Conservation (phyloP, 2,797 vertebrate species). For the Nyctibius grandis region DNA sequence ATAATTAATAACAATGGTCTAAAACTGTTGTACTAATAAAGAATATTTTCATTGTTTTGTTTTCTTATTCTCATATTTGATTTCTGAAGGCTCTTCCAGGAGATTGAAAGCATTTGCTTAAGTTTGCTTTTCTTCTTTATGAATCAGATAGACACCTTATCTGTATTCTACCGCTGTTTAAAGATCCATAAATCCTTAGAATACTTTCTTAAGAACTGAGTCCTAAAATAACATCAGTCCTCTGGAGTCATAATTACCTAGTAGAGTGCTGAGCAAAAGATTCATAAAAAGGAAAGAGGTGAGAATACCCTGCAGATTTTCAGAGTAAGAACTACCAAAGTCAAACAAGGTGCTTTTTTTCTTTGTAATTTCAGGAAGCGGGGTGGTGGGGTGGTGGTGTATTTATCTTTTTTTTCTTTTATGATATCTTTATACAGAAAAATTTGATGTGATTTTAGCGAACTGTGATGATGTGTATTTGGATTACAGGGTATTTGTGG, state of each 20-base stretch:
- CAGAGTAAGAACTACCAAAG: not conserved
- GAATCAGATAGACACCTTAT: not conserved
- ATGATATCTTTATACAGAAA: not conserved
- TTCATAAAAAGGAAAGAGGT: not conserved
- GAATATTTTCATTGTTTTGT: not conserved
- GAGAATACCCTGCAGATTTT: not conserved
- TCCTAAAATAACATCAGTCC: conserved; percentile 22
- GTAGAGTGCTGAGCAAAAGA: not conserved
- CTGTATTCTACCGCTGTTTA: not conserved
- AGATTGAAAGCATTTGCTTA: not conserved
- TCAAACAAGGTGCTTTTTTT: not conserved
- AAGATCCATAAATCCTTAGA: not conserved
- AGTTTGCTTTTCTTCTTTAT: not conserved
- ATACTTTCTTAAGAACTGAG: not conserved
- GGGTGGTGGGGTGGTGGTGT: fast-evolving
- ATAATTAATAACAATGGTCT: not conserved
- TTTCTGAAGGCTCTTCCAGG: not conserved
- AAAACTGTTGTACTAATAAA: not conserved
- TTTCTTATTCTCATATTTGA: not conserved
- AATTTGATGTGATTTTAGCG: not conserved
- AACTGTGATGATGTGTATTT: not conserved
- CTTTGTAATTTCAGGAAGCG: not conserved
- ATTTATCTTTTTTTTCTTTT: not conserved
- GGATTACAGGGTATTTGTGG: not conserved
- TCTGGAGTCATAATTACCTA: conserved; percentile 42